Conservation (phyloP, 2,113 vertebrate species). For the Podarcis muralis region DNA sequence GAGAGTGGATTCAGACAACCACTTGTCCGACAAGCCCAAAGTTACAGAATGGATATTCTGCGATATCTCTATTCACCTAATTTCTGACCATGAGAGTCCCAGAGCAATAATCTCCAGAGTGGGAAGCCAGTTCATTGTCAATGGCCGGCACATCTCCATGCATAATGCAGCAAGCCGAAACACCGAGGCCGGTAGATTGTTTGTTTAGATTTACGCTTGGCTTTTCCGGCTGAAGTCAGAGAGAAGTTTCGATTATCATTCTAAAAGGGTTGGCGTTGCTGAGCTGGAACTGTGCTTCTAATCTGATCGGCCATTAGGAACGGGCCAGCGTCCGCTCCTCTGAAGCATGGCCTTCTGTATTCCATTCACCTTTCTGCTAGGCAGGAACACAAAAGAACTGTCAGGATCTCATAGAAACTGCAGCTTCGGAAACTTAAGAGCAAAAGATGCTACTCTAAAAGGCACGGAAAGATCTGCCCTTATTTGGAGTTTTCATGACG, state of each 20-base stretch:
- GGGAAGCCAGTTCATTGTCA: neutral
- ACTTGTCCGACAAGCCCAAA: neutral
- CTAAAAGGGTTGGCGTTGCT: slow-evolving; percentile 15
- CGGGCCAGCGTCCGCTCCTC: neutral
- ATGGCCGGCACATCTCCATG: slow-evolving; percentile 4
- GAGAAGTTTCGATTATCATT: slow-evolving; percentile 43
- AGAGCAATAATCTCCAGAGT: neutral
- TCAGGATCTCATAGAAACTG: neutral
- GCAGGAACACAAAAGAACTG: neutral
- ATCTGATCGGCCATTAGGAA: slow-evolving; percentile 49
- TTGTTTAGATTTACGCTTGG: slow-evolving; percentile 51
- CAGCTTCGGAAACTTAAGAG: neutral
- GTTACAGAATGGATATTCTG: neutral
- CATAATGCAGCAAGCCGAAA: neutral
- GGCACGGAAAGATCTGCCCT: too few relatives aligned
- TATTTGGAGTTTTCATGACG: too few relatives aligned
- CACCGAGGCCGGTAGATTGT: slow-evolving; percentile 46
- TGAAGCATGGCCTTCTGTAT: neutral
- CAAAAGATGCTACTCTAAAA: too few relatives aligned
- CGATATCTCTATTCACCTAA: neutral
- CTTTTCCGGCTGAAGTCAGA: slow-evolving; percentile 43
- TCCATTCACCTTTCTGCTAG: slow-evolving; percentile 35
- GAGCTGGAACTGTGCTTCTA: slow-evolving; percentile 41
- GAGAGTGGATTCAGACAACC: neutral
- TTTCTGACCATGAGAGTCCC: neutral